Conservation (phyloP, 2,113 vertebrate genomes). For the Psilopogon haemacephalus region DNA sequence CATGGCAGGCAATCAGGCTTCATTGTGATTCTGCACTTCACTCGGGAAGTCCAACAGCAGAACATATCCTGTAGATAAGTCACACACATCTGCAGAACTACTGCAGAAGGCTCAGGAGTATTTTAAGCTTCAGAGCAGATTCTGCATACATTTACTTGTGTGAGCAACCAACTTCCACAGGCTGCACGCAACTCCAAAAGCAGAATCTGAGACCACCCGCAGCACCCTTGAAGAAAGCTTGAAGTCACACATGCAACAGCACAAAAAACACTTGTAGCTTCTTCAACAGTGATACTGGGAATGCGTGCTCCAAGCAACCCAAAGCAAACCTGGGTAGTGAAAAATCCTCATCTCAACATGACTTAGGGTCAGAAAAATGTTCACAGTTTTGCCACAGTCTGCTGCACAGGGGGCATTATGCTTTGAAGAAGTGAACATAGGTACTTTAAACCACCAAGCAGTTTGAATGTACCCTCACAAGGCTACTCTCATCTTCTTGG, state of each 20-base stretch:
- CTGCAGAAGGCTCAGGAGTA: neutral
- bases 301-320: neutral
- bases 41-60: constrained; percentile 35
- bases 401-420: neutral
- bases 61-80: constrained; percentile 62
- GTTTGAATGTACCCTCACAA: neutral
- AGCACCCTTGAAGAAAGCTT: neutral
- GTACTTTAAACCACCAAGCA: neutral
- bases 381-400: neutral
- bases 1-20: constrained; percentile 14
- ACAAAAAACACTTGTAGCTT: neutral
- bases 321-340: neutral
- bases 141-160: neutral
- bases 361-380: neutral
- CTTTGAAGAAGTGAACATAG: neutral
- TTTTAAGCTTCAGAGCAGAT: constrained; percentile 13
- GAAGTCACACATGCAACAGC: neutral
- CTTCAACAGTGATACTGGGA: neutral
- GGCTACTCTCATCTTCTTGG: neutral
- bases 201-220: neutral
- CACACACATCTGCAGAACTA: neutral
- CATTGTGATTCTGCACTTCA: constrained; percentile 50
- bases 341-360: neutral
- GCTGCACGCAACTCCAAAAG: neutral
- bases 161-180: neutral